phyloP scores from a whole-genome alignment of 2,888 invertebrate species.

The Clostera curtula region DNA sequence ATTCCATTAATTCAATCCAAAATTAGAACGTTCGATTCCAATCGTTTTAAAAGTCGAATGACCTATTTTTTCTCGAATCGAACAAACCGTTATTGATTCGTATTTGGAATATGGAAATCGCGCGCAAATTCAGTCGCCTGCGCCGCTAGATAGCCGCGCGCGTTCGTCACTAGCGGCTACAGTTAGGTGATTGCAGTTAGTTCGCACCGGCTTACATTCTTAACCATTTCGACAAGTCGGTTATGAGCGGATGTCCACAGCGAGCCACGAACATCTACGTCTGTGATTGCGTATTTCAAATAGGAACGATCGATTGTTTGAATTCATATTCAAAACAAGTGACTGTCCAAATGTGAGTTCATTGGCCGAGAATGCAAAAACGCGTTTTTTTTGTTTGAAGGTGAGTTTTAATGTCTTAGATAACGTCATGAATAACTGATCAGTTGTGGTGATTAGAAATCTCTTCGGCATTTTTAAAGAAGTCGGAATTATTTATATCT shows the following conservation, averaged over 20 bases:
- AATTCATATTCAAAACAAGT: constrained; percentile 5
- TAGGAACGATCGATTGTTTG: constrained; percentile 28
- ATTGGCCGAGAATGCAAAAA: too few relatives aligned
- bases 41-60: constrained; percentile 1
- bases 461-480: too few relatives aligned
- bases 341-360: too few relatives aligned
- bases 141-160: constrained; percentile 36
- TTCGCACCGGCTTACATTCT: constrained; percentile 50
- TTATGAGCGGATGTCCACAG: constrained; percentile 46
- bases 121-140: constrained; percentile 25
- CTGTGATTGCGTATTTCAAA: constrained; percentile 22
- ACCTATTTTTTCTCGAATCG: background rate
- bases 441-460: too few relatives aligned
- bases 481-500: too few relatives aligned
- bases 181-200: constrained; percentile 55
- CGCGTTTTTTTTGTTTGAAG: too few relatives aligned
- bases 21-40: constrained; percentile 1
- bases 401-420: too few relatives aligned
- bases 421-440: too few relatives aligned
- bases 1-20: background rate
- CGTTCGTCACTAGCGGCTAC: constrained; percentile 52
- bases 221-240: constrained; percentile 56
- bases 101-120: constrained; percentile 29
- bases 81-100: background rate
- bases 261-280: constrained; percentile 25